Percentiles rank a stretch among this genome's conserved stretches.
Conservation (phyloP, 2,888 invertebrate species). For the Watsonalla binaria region DNA sequence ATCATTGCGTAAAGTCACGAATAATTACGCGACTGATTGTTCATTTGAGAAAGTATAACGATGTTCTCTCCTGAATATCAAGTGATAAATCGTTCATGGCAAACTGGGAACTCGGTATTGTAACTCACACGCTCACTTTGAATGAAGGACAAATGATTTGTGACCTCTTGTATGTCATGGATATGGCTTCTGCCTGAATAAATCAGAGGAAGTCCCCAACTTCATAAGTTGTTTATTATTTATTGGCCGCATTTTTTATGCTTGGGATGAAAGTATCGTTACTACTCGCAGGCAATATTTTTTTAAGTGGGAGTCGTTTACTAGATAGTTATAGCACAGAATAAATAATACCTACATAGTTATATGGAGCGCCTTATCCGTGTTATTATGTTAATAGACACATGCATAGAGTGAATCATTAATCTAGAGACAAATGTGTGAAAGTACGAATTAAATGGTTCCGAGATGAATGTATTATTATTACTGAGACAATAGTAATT, state of each 20-base stretch:
- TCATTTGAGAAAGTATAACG: neutral
- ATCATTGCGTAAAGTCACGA: slow-evolving; percentile 32
- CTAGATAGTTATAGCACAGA: no score
- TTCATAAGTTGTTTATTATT: neutral
- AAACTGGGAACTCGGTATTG: neutral
- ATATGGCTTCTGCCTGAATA: slow-evolving; percentile 1
- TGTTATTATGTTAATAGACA: no score
- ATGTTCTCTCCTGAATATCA: neutral
- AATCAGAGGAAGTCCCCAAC: neutral
- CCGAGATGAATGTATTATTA: no score
- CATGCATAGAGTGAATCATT: no score
- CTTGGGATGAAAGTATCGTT: neutral
- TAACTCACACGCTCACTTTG: neutral
- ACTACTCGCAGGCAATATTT: neutral
- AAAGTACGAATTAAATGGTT: no score
- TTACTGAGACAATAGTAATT: no score
- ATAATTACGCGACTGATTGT: slow-evolving; percentile 19
- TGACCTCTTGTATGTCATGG: neutral
- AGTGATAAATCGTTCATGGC: neutral
- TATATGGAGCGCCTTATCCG: no score
- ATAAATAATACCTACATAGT: no score
- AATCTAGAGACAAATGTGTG: no score
- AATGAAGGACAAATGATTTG: slow-evolving; percentile 1
- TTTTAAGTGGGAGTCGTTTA: neutral
- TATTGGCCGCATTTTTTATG: neutral